A percentile compares a stretch with the other conserved stretches of the same genome.
Conservation (phyloP, 2,113 vertebrate genomes). For the Myrmecophaga tridactyla region DNA sequence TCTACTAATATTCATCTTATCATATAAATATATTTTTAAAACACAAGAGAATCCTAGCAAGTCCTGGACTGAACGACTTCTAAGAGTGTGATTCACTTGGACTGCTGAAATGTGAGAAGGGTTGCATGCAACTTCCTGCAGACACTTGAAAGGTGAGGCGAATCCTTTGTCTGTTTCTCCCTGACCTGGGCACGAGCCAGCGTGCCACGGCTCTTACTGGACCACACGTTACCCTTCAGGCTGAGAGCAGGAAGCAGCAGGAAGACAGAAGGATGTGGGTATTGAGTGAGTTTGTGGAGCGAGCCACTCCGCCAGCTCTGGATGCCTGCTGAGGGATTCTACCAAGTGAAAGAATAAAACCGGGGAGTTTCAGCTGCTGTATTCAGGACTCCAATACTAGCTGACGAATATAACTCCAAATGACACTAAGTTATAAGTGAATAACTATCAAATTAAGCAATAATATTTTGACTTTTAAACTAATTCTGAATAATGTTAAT, state of each 20-base stretch:
- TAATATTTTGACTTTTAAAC: background rate
- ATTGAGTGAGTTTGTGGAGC: too few relatives aligned
- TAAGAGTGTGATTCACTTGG: background rate
- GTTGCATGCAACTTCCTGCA: background rate
- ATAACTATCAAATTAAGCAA: background rate
- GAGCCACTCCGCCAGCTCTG: background rate
- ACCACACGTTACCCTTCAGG: background rate
- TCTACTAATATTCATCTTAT: background rate
- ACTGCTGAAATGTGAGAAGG: background rate
- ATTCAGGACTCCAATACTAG: background rate
- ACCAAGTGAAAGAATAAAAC: background rate
- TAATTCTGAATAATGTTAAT: background rate
- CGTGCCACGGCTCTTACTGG: background rate
- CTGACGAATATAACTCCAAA: background rate
- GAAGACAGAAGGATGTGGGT: background rate
- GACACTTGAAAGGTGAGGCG: background rate
- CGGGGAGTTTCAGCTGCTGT: background rate
- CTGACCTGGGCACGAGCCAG: background rate
- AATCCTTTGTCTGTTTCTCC: background rate
- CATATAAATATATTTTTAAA: too few relatives aligned
- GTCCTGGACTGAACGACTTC: background rate
- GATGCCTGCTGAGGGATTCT: background rate
- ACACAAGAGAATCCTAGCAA: background rate
- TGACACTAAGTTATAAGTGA: background rate
- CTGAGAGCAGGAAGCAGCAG: background rate